Evolutionary conservation across 1,140 invertebrate genomes (phyloP).

Genomic region (Drosophila ambigua): DNA sequence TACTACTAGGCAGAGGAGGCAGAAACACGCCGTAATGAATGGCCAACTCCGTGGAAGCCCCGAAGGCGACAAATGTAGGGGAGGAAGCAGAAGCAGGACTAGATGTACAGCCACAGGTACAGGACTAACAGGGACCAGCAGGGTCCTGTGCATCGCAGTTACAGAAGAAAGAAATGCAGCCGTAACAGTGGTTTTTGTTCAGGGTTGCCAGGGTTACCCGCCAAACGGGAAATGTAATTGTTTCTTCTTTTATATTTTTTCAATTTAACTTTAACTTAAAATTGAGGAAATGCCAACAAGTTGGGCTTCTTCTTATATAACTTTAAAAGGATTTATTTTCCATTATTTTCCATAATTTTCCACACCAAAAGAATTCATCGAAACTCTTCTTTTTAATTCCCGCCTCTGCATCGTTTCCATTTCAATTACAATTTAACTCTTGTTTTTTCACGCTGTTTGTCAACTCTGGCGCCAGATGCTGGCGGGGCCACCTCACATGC

Average conservation of each 20-base stretch:
- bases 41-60: slow-evolving; percentile 27
- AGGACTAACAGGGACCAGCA: too few relatives aligned
- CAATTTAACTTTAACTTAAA: too few relatives aligned
- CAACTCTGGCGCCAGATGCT: slow-evolving; percentile 2
- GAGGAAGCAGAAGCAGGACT: background rate
- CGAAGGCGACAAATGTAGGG: slow-evolving; percentile 41
- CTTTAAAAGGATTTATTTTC: background rate
- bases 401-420: too few relatives aligned
- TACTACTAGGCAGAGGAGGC: slow-evolving; percentile 43
- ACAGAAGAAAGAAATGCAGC: background rate
- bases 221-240: background rate
- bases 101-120: slow-evolving; percentile 1
- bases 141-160: background rate
- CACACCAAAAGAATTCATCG: background rate
- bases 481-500: slow-evolving; percentile 33
- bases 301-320: too few relatives aligned
- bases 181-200: background rate
- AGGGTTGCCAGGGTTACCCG: background rate
- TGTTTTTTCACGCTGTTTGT: background rate
- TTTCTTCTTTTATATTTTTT: background rate
- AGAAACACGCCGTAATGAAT: slow-evolving; percentile 72
- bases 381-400: background rate
- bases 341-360: background rate
- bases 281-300: too few relatives aligned
- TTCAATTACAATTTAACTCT: too few relatives aligned